phyloP scores from a whole-genome alignment of 2,797 vertebrate genomes.

The Tadarida brasiliensis region DNA sequence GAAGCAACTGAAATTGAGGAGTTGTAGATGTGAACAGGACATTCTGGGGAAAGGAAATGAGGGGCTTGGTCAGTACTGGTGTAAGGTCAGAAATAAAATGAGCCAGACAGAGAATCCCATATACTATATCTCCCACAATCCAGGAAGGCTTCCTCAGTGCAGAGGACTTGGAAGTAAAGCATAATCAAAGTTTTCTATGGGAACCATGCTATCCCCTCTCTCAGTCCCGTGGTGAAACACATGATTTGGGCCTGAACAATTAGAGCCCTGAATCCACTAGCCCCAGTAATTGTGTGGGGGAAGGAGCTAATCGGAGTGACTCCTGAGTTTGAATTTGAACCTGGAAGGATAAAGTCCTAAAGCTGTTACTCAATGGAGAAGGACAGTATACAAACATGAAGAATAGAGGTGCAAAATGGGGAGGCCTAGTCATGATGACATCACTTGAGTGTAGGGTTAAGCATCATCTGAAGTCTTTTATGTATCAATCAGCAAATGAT shows the following conservation, averaged over 20 bases:
- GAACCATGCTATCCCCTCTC: background rate
- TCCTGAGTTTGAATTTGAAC: background rate
- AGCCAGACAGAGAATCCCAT: background rate
- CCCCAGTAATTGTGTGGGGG: background rate
- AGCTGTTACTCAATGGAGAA: background rate
- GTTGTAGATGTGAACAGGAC: background rate
- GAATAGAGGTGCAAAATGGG: background rate
- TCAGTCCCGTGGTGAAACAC: background rate
- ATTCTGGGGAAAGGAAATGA: background rate
- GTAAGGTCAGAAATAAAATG: background rate
- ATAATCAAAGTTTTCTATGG: background rate
- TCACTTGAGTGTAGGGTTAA: background rate
- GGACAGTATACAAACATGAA: background rate
- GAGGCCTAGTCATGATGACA: background rate
- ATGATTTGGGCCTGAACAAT: background rate
- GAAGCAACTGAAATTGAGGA: constrained; percentile 23
- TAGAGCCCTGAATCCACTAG: background rate
- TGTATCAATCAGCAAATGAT: background rate
- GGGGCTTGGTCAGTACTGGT: background rate
- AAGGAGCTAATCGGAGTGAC: background rate
- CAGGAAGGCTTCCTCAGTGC: background rate
- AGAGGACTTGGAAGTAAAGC: background rate
- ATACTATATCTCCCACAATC: background rate
- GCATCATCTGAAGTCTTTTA: background rate
- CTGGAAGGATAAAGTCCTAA: background rate